A percentile compares a stretch with the other conserved stretches of the same genome.
Evolutionary conservation across 2,888 invertebrate species (phyloP).

Genomic region (Pharmacophagus antenor): DNA sequence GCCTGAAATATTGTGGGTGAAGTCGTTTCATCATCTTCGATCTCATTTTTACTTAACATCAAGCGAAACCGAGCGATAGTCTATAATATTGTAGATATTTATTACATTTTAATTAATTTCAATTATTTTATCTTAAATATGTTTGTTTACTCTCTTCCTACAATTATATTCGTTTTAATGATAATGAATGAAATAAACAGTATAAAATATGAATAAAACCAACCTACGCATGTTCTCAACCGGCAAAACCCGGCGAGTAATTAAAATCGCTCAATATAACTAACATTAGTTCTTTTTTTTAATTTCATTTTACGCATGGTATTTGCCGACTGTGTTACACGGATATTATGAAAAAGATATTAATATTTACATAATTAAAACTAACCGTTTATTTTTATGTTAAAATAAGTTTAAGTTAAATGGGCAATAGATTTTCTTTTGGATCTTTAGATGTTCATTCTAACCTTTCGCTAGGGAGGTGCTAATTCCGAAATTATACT

Average conservation of each 20-base stretch:
- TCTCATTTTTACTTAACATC: too few relatives aligned
- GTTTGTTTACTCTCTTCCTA: conserved; percentile 30
- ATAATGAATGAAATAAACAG: conserved; percentile 56
- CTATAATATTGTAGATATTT: neutral
- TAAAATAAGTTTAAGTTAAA: conserved; percentile 45
- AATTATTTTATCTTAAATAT: neutral
- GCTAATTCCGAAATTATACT: conserved; percentile 70
- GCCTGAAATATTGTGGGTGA: too few relatives aligned
- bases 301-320: conserved; percentile 44
- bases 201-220: conserved; percentile 52
- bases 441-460: conserved; percentile 22
- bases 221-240: conserved; percentile 36
- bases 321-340: conserved; percentile 54
- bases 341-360: conserved; percentile 52
- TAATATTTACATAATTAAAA: conserved; percentile 57
- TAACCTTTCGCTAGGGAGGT: conserved; percentile 57
- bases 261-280: conserved; percentile 40
- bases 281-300: conserved; percentile 33
- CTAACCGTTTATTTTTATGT: conserved; percentile 30
- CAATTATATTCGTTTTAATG: conserved; percentile 42
- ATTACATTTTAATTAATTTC: neutral
- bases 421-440: conserved; percentile 36
- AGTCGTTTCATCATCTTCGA: too few relatives aligned
- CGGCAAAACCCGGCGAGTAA: conserved; percentile 36
- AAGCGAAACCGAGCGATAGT: too few relatives aligned